These are phyloP conservation scores for Pegea sp. DNA, from an alignment of 23 tunicate genomes.

Conservation along the genomic window DNA sequence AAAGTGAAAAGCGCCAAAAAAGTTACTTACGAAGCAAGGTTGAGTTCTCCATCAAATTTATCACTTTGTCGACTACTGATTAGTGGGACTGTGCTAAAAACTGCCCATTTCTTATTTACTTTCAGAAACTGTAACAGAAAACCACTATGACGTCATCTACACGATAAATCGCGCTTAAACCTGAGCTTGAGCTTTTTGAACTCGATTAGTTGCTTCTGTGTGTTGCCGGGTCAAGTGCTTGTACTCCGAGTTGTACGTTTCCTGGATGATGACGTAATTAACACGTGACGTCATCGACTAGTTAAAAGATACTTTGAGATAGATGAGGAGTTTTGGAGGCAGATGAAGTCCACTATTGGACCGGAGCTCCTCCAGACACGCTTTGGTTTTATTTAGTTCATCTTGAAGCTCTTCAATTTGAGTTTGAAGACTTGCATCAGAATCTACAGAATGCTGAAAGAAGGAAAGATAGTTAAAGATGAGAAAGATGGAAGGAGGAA, in stretches of 20 bases:
- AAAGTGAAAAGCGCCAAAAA: no score
- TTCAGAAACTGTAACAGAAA: background rate
- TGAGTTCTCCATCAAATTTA: background rate
- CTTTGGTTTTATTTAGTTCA: background rate
- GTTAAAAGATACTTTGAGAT: background rate
- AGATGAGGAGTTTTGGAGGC: background rate
- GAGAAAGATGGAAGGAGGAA: background rate
- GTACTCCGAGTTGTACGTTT: background rate
- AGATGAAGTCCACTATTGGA: background rate
- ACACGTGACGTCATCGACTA: no score
- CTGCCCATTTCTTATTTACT: background rate
- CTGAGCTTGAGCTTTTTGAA: background rate
- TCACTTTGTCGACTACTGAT: background rate
- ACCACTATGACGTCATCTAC: no score
- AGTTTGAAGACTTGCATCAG: background rate
- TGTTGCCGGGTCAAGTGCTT: background rate
- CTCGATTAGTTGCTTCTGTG: background rate
- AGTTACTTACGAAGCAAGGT: background rate
- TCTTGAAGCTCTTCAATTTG: slow-evolving; percentile 1
- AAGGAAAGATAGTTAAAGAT: background rate
- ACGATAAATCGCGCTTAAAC: no score
- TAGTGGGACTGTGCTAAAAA: background rate
- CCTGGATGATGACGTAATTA: no score
- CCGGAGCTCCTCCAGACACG: background rate
- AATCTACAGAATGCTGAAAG: background rate